Evolutionary conservation across 2,797 vertebrate genomes (phyloP).

Genomic region (Acipenser ruthenus): DNA sequence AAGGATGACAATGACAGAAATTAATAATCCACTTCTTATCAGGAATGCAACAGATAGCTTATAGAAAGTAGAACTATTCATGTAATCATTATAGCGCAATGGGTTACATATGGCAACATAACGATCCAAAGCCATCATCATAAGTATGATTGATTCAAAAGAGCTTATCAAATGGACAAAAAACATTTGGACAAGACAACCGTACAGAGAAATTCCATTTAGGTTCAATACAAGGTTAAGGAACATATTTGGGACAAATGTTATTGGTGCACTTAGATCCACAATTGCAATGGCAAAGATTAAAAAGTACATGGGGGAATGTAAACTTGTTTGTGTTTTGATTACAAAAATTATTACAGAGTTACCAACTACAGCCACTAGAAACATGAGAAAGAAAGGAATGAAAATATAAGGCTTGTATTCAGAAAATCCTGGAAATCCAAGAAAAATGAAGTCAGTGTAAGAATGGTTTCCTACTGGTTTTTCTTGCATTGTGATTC

Average conservation of each 20-base stretch:
- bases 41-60: too few relatives aligned
- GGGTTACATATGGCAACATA: constrained; percentile 52
- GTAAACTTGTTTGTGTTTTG: too few relatives aligned
- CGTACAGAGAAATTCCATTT: constrained; percentile 33
- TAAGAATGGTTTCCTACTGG: too few relatives aligned
- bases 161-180: constrained; percentile 28
- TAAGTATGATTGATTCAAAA: constrained; percentile 50
- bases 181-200: constrained; percentile 42
- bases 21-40: constrained; percentile 29
- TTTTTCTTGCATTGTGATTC: too few relatives aligned
- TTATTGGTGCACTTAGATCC: constrained; percentile 37
- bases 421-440: too few relatives aligned
- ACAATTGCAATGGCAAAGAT: constrained; percentile 26
- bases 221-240: constrained; percentile 40
- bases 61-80: too few relatives aligned
- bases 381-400: too few relatives aligned
- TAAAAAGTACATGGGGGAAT: too few relatives aligned
- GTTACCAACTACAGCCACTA: too few relatives aligned
- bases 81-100: constrained; percentile 24
- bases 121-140: constrained; percentile 54
- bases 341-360: too few relatives aligned
- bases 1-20: constrained; percentile 20
- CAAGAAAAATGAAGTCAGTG: too few relatives aligned
- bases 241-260: constrained; percentile 42
- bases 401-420: too few relatives aligned